Base-by-base conservation (phyloP, 2,888 invertebrate species). In the Drosophila greeni region DNA sequence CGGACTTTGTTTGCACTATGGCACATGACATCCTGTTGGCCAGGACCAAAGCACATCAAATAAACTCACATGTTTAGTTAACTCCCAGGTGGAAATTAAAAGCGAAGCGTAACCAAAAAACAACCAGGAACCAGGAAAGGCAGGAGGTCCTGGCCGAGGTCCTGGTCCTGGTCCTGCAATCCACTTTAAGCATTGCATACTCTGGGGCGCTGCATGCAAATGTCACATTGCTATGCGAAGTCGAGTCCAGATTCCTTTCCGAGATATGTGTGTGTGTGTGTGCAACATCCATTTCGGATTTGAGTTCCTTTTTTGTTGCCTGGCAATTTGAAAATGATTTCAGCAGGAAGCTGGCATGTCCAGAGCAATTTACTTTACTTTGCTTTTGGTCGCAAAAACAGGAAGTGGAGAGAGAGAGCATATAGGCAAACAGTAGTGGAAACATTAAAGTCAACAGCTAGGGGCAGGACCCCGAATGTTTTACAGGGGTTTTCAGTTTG, bases 291-390 rank as follows among this genome's bases (percentile, higher is more conserved):
- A 52, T 66, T 62, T 39, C 37, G 42, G 33, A 59, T 43, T 56
- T 52, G 65, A 61, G 62, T 59, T 62, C 54, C 45, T 70, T 61
- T 55, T 66, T 59, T 65, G 66, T 58, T 67, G 75, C 71, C 73
- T 71, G 77, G 81, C 83, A 81, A 84, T 82, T 71, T 80, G 73
- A 76, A 75, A 84, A 82, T 82, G 85, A 84, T 84, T 81, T 81
- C 73, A 69, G 74, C 82, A 80, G 84, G 80, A 81, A 82, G 75
- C 75, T 69, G 62, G 76, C 74, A 67, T 81, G 84, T 78, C 84
- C 82, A 82, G 67, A 70, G 80, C 83, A 79, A 79, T 76, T 75
- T 64, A 73, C 74, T 72, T 81, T 72, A 75, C 70, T 81, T 65
- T 58, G 49, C 62, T n/a, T n/a, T n/a, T 47, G 26, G 26, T 11